These are phyloP conservation scores for Centrocercus urophasianus DNA, from an alignment of 2,113 vertebrate species.

Conservation along the genomic window DNA sequence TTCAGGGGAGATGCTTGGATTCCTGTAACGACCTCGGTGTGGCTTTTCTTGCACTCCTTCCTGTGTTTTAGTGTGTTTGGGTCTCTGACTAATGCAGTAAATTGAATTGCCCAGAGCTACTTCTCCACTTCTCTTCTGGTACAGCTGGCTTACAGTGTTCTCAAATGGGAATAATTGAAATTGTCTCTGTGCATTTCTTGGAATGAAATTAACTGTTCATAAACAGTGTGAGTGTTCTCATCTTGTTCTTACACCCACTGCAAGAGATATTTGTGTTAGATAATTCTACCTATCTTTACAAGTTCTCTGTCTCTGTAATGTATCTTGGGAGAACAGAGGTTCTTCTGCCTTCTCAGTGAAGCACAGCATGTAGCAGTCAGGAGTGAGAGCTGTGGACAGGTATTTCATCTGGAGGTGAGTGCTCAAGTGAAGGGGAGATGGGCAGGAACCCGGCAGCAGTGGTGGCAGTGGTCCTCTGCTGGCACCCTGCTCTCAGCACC, in stretches of 20 bases:
- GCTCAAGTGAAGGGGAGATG: neutral
- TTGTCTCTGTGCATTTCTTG: neutral
- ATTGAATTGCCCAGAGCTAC: neutral
- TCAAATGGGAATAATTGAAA: neutral
- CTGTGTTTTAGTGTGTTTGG: neutral
- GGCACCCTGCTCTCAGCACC: neutral
- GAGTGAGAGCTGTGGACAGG: neutral
- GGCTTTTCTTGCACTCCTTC: neutral
- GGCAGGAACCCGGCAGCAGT: neutral
- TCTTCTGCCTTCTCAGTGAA: neutral
- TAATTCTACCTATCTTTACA: neutral
- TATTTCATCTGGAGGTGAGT: too few species aligned
- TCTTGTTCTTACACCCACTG: neutral
- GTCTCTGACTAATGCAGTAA: neutral
- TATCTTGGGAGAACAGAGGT: neutral
- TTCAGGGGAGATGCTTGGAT: neutral
- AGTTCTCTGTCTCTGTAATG: fast-evolving
- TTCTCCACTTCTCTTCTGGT: neutral
- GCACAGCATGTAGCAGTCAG: neutral
- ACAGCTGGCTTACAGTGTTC: neutral
- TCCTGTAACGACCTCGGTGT: neutral
- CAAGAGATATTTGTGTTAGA: neutral
- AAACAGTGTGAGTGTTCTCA: neutral
- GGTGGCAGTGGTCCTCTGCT: neutral
- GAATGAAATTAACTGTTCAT: neutral